Base-by-base conservation (phyloP, 2,888 invertebrate genomes). In the Pseudolycoriella hygida region DNA sequence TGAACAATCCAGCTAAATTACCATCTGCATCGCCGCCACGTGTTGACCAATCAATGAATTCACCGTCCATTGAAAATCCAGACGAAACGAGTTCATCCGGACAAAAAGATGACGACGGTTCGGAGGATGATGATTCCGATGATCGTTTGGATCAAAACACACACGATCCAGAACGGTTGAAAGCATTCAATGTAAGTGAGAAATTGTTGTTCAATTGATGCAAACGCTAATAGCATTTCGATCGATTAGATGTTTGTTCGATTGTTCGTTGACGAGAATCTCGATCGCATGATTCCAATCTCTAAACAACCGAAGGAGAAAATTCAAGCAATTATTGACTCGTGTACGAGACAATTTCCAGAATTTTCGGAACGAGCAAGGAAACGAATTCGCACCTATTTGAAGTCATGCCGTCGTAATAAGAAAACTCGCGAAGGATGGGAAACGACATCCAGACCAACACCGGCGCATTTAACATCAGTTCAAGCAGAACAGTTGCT, bases 271-370 rank as follows among this genome's bases (percentile, higher is more conserved):
- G 94, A 94, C 62, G 94, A 94, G 68, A 94, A 94, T 62, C 71
- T 94, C 55, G 94, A 94, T 64, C 77, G 94, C 59, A 90, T 90
- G 72, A 90, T 94, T 47, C 94, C 94, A 47, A 94, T 94, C 58
- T 93, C 93, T 44, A 92, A 94, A 61, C 94, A 94, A 67, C 94
- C 94, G 8, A 94, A 94, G 62, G 94, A 94, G 64, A 94, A 94
- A 70, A 90, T 94, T 53, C 93, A 94, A 61, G 94, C 93, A 17
- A 94, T 94, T 61, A 89, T 94, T 51, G 94, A 94, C 64, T 93
- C 93, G 17, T 94, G 94, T 68, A 88, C 92, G 50, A 73, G 94
- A 55, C 94, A 94, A 69, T 94, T 94, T 61, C 93, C 94, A 48
- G 94, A 94, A 67, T 93, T 93, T 59, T 89, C 90, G 48, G 92